A percentile compares a stretch with the other conserved stretches of the same genome.
phyloP scores from a whole-genome alignment of 2,113 vertebrate genomes.

The Blennius ocellaris region DNA sequence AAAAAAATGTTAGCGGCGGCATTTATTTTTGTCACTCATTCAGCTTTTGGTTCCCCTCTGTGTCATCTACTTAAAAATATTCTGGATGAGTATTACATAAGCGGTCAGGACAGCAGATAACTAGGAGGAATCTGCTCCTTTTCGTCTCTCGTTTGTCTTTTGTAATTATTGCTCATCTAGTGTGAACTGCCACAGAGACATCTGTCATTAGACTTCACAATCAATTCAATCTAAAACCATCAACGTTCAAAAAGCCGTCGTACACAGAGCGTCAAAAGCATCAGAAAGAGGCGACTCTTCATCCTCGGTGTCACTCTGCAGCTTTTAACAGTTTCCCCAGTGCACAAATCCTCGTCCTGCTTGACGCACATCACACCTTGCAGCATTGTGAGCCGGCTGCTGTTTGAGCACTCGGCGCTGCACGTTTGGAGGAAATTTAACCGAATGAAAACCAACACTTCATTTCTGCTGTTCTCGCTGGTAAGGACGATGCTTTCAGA shows the following conservation, averaged over 20 bases:
- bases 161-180: neutral
- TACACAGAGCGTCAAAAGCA: neutral
- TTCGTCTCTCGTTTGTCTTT: neutral
- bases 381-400: constrained; percentile 60
- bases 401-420: constrained; percentile 42
- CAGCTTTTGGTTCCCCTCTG: no score
- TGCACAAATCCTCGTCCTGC: constrained; percentile 27
- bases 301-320: constrained; percentile 32
- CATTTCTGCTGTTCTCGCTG: constrained; percentile 80
- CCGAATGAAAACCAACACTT: constrained; percentile 82
- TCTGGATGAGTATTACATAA: no score
- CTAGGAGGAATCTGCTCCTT: neutral
- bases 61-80: no score
- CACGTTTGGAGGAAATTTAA: constrained; percentile 83
- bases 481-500: constrained; percentile 69
- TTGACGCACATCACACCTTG: constrained; percentile 79
- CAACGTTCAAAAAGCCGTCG: no score
- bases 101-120: neutral
- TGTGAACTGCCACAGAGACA: neutral
- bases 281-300: constrained; percentile 31
- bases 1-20: no score
- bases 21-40: no score
- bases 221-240: neutral
- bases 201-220: neutral
- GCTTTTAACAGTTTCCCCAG: constrained; percentile 62